These are phyloP conservation scores for Desoria tigrina DNA, from an alignment of 2,888 invertebrate species.

Conservation along the genomic window DNA sequence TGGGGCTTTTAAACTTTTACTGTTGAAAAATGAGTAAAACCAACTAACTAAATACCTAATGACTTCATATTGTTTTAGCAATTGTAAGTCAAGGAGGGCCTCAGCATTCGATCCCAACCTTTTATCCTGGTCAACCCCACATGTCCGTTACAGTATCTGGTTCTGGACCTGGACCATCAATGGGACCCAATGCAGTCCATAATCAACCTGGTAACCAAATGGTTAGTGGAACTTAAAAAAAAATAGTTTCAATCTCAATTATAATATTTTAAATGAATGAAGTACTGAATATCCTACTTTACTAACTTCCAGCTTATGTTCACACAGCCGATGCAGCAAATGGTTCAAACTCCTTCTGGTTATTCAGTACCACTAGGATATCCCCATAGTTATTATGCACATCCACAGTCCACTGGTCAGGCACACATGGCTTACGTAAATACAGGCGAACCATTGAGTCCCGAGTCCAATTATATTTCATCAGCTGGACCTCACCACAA, in stretches of 20 bases:
- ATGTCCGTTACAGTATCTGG: slow-evolving; percentile 40
- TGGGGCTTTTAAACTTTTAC: no score
- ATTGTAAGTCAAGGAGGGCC: slow-evolving; percentile 29
- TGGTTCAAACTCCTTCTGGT: slow-evolving; percentile 28
- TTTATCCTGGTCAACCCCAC: slow-evolving; percentile 39
- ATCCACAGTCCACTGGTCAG: slow-evolving; percentile 29
- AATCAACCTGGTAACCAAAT: slow-evolving; percentile 35
- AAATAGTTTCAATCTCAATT: no score
- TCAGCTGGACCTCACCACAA: slow-evolving; percentile 37
- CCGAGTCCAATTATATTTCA: slow-evolving; percentile 24
- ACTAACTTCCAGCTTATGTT: slow-evolving; percentile 35
- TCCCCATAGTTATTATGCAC: slow-evolving; percentile 39
- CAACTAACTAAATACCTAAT: background rate
- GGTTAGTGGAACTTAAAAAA: slow-evolving; percentile 32
- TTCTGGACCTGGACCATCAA: slow-evolving; percentile 19
- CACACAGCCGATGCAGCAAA: slow-evolving; percentile 41
- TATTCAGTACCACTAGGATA: slow-evolving; percentile 1
- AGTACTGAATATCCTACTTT: no score
- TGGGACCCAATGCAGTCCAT: slow-evolving; percentile 30
- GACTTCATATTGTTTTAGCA: background rate
- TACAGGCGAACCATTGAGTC: slow-evolving; percentile 4
- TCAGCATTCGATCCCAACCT: slow-evolving; percentile 27
- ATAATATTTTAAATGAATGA: slow-evolving; percentile 4
- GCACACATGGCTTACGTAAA: slow-evolving; percentile 36
- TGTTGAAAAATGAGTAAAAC: no score